Percentiles rank a stretch among this genome's conserved stretches.
phyloP scores from a whole-genome alignment of 1,140 invertebrate genomes.

The Lerema accius region DNA sequence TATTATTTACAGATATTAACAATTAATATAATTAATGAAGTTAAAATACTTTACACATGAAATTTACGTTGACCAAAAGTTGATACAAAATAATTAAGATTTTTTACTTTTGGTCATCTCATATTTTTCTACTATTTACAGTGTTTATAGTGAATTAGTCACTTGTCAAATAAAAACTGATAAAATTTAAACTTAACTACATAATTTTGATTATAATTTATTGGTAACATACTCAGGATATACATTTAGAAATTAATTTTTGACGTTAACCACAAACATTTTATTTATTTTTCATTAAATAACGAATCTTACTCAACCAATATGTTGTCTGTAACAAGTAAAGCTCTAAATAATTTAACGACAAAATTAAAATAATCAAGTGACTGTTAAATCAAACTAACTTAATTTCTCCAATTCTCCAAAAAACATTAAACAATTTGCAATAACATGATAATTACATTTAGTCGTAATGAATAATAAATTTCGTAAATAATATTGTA shows the following conservation, averaged over 20 bases:
- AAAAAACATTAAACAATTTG: too few species aligned
- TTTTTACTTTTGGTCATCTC: conserved; percentile 9
- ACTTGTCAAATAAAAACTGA: background rate
- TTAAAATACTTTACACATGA: conserved; percentile 37
- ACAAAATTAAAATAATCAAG: too few species aligned
- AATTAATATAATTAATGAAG: conserved; percentile 43
- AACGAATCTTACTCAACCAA: too few species aligned
- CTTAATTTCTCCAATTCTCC: too few species aligned
- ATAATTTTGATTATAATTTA: background rate
- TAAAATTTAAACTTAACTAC: background rate
- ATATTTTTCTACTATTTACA: conserved; percentile 13
- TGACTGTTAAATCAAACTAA: too few species aligned
- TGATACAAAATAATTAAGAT: conserved; percentile 3
- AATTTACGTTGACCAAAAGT: conserved; percentile 18
- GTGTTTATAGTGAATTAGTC: background rate
- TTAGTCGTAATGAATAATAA: conserved; percentile 1
- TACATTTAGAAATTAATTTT: too few species aligned
- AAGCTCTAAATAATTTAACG: too few species aligned
- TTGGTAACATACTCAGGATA: too few species aligned
- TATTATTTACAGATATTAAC: conserved; percentile 50
- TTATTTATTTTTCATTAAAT: too few species aligned
- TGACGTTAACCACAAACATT: too few species aligned
- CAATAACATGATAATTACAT: conserved; percentile 4
- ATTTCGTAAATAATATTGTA: conserved; percentile 1
- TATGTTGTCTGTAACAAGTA: too few species aligned